Conservation (phyloP, 2,797 vertebrate genomes). For the Nannoperca obscura region DNA sequence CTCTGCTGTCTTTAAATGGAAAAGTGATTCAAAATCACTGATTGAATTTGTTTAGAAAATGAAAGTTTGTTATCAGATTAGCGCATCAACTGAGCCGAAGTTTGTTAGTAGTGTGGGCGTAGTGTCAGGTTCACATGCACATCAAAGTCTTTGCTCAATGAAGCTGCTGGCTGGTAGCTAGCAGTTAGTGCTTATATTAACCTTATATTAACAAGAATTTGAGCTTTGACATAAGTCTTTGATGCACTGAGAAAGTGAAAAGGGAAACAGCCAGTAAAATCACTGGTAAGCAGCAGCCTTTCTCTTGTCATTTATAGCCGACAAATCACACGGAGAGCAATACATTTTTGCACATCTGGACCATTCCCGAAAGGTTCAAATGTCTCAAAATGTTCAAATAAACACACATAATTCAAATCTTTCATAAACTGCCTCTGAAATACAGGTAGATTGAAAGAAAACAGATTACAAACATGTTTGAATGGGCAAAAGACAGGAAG, state of each 20-base stretch:
- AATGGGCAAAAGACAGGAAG: background rate
- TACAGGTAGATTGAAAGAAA: background rate
- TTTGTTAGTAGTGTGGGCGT: background rate
- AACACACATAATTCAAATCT: background rate
- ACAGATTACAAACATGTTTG: background rate
- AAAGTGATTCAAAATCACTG: background rate
- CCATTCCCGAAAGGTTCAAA: background rate
- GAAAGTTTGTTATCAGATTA: background rate
- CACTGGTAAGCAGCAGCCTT: background rate
- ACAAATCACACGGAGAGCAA: background rate
- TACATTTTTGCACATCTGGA: background rate
- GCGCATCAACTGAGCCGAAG: background rate
- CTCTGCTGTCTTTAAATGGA: background rate
- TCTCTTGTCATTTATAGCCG: background rate
- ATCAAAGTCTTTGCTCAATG: background rate
- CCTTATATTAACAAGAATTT: background rate
- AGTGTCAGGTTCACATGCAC: background rate
- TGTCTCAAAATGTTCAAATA: background rate
- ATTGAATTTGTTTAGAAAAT: background rate
- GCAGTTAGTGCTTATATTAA: background rate
- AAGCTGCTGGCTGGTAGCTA: background rate
- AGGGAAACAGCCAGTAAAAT: background rate
- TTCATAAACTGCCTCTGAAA: background rate
- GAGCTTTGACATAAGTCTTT: background rate
- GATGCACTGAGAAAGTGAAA: background rate